A percentile compares a stretch with the other conserved stretches of the same genome.
Conservation (phyloP, 2,888 invertebrate genomes). For the Oscheius sp. region DNA sequence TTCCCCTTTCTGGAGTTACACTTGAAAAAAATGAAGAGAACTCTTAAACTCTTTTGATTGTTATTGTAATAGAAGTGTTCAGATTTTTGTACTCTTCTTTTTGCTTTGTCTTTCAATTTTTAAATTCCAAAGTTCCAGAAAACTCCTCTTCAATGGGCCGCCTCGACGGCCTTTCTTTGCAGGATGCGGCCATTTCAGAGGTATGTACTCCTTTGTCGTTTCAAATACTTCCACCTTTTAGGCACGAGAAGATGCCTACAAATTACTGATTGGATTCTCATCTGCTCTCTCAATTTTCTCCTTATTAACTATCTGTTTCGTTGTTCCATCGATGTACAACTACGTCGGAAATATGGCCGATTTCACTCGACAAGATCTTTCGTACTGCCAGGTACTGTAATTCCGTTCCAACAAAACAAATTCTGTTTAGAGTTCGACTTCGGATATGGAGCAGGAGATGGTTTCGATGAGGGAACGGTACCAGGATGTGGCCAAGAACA, state of each 20-base stretch:
- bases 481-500: slow-evolving; percentile 41
- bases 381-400: slow-evolving; percentile 69
- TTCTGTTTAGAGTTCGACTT: slow-evolving; percentile 40
- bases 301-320: slow-evolving; percentile 65
- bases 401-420: neutral
- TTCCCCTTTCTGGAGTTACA: too few relatives aligned
- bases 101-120: neutral
- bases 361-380: slow-evolving; percentile 68
- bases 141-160: slow-evolving; percentile 22
- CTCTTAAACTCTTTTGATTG: too few relatives aligned
- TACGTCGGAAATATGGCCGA: slow-evolving; percentile 68
- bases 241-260: slow-evolving; percentile 53
- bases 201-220: neutral
- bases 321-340: slow-evolving; percentile 72
- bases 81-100: neutral
- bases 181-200: slow-evolving; percentile 28
- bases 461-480: slow-evolving; percentile 50
- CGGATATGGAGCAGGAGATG: slow-evolving; percentile 69
- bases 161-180: slow-evolving; percentile 25
- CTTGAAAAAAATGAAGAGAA: too few relatives aligned
- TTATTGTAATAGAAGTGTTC: neutral
- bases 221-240: slow-evolving; percentile 33
- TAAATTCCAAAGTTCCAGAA: neutral
- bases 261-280: slow-evolving; percentile 62
- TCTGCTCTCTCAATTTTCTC: slow-evolving; percentile 62